Percentiles rank a stretch among this genome's conserved stretches.
These are phyloP conservation scores for Gallinago media DNA, from an alignment of 2,113 vertebrate species.

Conservation along the genomic window DNA sequence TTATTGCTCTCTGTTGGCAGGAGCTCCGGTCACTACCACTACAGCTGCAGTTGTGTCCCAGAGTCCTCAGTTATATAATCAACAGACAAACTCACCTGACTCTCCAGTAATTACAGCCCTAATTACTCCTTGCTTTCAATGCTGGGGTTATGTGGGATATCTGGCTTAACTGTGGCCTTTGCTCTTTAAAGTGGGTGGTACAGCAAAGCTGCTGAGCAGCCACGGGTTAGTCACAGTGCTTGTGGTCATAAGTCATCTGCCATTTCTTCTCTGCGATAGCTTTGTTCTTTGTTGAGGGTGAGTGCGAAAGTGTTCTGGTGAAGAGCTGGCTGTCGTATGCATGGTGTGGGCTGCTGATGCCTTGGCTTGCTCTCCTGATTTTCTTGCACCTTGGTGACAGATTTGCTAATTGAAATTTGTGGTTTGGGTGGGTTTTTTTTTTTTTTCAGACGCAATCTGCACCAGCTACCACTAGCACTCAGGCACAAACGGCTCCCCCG, in stretches of 20 bases:
- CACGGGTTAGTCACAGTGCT: not conserved
- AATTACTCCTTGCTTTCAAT: not conserved
- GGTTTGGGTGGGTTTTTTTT: not conserved
- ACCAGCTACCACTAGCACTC: constrained; percentile 76
- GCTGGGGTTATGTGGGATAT: not conserved
- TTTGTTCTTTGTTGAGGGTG: not conserved
- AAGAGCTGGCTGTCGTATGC: not conserved
- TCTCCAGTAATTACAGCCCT: constrained; percentile 82
- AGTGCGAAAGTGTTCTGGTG: not conserved
- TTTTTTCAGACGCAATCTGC: constrained; percentile 74
- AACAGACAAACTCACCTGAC: constrained; percentile 84
- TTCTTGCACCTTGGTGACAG: not conserved
- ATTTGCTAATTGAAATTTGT: not conserved
- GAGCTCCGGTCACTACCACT: constrained; percentile 81
- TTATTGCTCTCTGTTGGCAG: constrained; percentile 62
- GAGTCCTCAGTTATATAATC: constrained; percentile 90
- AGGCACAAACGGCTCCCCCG: constrained; percentile 72
- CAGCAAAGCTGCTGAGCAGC: not conserved
- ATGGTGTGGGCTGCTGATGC: not conserved
- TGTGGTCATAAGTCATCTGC: not conserved
- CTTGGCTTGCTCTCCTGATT: not conserved
- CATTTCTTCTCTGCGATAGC: not conserved
- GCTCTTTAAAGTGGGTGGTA: not conserved
- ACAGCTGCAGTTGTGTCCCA: constrained; percentile 93
- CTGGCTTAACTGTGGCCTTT: not conserved